phyloP scores from a whole-genome alignment of 2,113 vertebrate genomes.

The Mobula birostris region DNA sequence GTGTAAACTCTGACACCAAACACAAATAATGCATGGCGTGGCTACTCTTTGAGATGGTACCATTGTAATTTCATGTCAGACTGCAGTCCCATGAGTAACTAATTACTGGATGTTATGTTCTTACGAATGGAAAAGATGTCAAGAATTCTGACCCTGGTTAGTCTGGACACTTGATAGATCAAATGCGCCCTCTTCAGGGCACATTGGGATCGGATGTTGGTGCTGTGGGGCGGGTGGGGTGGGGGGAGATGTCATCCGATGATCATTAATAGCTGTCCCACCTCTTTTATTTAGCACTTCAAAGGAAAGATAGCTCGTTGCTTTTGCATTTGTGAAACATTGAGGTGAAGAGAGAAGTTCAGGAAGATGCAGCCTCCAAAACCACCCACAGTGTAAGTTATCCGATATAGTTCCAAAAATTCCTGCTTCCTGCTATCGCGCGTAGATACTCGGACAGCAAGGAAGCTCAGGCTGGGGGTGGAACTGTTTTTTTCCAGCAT shows the following conservation, averaged over 20 bases:
- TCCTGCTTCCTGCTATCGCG: not conserved
- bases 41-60: too few species aligned
- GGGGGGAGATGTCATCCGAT: not conserved
- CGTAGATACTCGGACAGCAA: not conserved
- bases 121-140: not conserved
- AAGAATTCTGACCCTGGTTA: not conserved
- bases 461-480: not conserved
- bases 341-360: too few species aligned
- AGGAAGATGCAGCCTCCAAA: not conserved
- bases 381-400: not conserved
- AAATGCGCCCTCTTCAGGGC: slow-evolving; percentile 16
- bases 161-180: not conserved
- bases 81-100: not conserved
- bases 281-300: not conserved
- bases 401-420: not conserved
- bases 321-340: too few species aligned
- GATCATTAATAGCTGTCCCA: not conserved
- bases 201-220: not conserved
- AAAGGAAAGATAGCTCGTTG: too few species aligned
- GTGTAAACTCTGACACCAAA: not conserved
- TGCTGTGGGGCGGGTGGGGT: not conserved
- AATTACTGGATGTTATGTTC: not conserved
- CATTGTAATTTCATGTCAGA: not conserved
- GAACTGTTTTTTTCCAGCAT: not conserved
- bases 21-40: not conserved